Conservation (phyloP, 2,113 vertebrate species). For the Cygnus buccinator region DNA sequence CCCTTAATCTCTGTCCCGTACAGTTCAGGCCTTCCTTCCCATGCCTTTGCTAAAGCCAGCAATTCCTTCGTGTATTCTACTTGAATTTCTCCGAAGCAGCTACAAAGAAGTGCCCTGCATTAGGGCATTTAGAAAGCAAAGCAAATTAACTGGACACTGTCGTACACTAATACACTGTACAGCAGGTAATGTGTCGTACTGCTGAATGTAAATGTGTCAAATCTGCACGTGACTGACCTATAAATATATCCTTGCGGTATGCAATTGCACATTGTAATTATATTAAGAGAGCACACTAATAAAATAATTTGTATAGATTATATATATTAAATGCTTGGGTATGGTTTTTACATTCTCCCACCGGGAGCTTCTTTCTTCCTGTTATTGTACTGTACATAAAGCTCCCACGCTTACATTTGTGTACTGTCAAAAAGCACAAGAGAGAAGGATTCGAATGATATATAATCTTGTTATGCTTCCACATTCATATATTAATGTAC, state of each 20-base stretch:
- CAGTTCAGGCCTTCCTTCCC: slow-evolving; percentile 40
- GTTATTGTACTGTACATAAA: slow-evolving; percentile 71
- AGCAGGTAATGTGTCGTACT: slow-evolving; percentile 64
- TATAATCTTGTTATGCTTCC: slow-evolving; percentile 53
- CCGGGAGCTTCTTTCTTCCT: slow-evolving; percentile 75
- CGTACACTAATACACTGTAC: slow-evolving; percentile 39
- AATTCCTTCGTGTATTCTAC: slow-evolving; percentile 65
- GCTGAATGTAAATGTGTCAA: slow-evolving; percentile 70
- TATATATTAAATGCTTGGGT: slow-evolving; percentile 83
- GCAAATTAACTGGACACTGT: slow-evolving; percentile 56
- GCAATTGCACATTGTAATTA: slow-evolving; percentile 85
- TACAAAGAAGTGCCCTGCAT: slow-evolving; percentile 53
- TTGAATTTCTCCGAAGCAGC: slow-evolving; percentile 79
- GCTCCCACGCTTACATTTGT: slow-evolving; percentile 59
- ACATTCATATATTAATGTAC: slow-evolving; percentile 64
- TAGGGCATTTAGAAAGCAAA: slow-evolving; percentile 51
- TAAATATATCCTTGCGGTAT: slow-evolving; percentile 78
- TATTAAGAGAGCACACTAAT: slow-evolving; percentile 86
- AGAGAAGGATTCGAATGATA: slow-evolving; percentile 19
- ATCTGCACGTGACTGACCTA: slow-evolving; percentile 73
- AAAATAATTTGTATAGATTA: slow-evolving; percentile 84
- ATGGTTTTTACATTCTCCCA: slow-evolving; percentile 80
- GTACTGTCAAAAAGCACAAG: slow-evolving; percentile 64
- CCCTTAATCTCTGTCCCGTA: slow-evolving; percentile 28
- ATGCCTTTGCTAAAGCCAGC: slow-evolving; percentile 71